These are phyloP conservation scores for Acanthoscelides obtectus DNA, from an alignment of 2,888 invertebrate species.

Conservation along the genomic window DNA sequence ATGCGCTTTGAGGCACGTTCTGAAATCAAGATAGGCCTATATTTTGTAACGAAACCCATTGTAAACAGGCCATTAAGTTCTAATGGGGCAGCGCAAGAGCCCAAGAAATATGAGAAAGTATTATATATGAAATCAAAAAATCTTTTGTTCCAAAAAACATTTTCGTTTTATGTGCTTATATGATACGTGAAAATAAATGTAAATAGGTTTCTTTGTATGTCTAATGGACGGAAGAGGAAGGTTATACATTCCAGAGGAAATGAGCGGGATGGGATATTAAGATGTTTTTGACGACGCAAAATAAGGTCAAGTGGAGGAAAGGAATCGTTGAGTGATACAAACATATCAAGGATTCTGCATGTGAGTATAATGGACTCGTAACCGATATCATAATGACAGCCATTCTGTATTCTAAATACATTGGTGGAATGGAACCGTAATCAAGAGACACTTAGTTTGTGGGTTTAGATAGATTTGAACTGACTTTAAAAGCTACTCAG, in stretches of 20 bases:
- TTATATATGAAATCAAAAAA: background rate
- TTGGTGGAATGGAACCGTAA: too few species aligned
- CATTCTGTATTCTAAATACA: too few species aligned
- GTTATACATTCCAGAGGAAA: background rate
- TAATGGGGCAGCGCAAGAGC: conserved; percentile 23
- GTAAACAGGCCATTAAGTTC: conserved; percentile 32
- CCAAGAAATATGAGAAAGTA: background rate
- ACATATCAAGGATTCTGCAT: background rate
- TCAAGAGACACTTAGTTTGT: too few species aligned
- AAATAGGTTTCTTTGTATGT: background rate
- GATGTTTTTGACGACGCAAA: background rate
- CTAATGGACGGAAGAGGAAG: background rate
- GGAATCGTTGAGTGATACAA: background rate
- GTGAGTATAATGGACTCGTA: background rate
- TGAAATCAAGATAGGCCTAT: conserved; percentile 10
- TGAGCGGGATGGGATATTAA: background rate
- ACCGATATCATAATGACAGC: too few species aligned
- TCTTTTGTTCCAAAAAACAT: background rate
- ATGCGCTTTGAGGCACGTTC: background rate
- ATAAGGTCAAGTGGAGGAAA: background rate
- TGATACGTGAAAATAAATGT: background rate
- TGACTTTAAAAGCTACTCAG: too few species aligned
- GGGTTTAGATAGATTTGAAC: too few species aligned
- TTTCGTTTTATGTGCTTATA: background rate
- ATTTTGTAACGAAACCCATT: conserved; percentile 30